Conservation (phyloP, 2,113 vertebrate genomes). For the Rhinoderma darwinii region DNA sequence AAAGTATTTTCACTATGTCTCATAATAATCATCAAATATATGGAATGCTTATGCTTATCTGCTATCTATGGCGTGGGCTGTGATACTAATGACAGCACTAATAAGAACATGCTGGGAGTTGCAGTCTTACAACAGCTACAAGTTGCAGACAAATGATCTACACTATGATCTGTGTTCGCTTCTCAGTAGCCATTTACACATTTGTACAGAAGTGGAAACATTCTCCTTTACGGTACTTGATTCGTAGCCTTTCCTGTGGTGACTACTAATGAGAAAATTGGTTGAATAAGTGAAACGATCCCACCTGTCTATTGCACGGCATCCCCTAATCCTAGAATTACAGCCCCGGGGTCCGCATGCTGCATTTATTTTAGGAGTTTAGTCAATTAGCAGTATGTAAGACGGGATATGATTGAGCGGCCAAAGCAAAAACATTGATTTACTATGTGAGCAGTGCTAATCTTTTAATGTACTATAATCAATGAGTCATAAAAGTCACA, state of each 20-base stretch:
- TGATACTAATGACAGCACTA: neutral
- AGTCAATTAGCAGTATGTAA: constrained; percentile 25
- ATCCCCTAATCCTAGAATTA: constrained; percentile 40
- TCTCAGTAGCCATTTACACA: neutral
- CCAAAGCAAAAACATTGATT: constrained; percentile 1
- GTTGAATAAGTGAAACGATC: constrained; percentile 49
- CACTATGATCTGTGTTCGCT: neutral
- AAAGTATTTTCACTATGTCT: neutral
- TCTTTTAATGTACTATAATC: neutral
- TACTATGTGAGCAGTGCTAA: neutral
- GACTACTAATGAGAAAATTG: constrained; percentile 44
- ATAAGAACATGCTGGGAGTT: neutral
- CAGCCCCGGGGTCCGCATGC: constrained; percentile 27
- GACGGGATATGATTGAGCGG: constrained; percentile 1
- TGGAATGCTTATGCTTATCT: neutral
- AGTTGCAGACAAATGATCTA: neutral
- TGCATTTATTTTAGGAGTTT: constrained; percentile 29
- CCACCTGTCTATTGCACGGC: constrained; percentile 32
- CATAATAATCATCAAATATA: neutral
- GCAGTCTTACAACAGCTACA: neutral
- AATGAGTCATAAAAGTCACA: too few relatives aligned
- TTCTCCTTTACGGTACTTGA: constrained; percentile 43
- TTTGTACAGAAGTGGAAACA: constrained; percentile 39
- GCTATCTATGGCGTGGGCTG: neutral
- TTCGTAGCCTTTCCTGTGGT: constrained; percentile 45